Base-by-base conservation (phyloP, 2,888 invertebrate genomes). In the Yponomeuta evonymella region DNA sequence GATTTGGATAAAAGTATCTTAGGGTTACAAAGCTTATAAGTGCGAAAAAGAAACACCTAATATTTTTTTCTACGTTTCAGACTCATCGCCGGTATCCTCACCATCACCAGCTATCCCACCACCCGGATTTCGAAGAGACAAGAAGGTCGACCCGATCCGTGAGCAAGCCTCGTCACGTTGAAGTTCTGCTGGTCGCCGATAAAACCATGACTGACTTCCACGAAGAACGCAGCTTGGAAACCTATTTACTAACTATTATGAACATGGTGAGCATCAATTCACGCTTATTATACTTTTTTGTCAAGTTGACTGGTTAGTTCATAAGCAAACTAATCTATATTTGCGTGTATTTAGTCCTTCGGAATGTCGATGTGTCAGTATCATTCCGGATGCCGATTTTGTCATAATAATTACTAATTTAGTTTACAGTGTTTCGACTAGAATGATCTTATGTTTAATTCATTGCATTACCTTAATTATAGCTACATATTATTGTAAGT, bases 241-340 rank as follows among this genome's bases (percentile, higher is more conserved):
- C 95, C 9, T 98, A 98, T 87, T 94, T 98, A 48, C 93, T 98
- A 70, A 97, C 97, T 70, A 96, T 98, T 75, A 97, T 98, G 97
- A 98, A 98, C 84, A 97, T 98, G 96, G 98, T 94, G 86, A 85
- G 51, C 51, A 58, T 58, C 3, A 3, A 51, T 3, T 51, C 12
- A 2, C 2, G 51, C 51, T 23, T 12, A 33, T 10, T 51, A 51
- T 51, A 12, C 8, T 58, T 58, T 58, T 58, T 15, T 58, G 3
- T 2, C 15, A 15, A 58, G 15, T 15, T 51, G 12, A 51, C 51
- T 12, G 51, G 51, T 12, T 12, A 12, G 51, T 58, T 58, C 63
- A 29, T 65, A 30, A 65, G 29, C n/a, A 11, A 65, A 65, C 23
- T 4, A 64, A 64, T 23, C 23, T 4, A 10, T 8, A 33, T 1